Evolutionary conservation across 1,140 invertebrate genomes (phyloP).

Genomic region (Drosophila bocki): DNA sequence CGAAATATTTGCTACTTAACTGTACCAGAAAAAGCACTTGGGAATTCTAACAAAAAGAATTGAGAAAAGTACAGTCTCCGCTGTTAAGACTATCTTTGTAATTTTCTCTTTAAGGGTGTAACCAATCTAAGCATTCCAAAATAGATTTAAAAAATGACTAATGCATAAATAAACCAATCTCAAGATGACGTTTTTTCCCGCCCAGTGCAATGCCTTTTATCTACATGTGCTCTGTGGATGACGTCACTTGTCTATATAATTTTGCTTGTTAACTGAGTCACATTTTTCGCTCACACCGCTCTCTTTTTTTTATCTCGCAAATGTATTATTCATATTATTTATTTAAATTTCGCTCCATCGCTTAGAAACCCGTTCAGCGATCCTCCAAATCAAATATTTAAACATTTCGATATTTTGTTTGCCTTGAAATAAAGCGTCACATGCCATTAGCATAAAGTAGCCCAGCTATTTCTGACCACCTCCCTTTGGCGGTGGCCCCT

Average conservation of each 20-base stretch:
- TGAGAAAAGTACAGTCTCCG: background rate
- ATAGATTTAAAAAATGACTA: background rate
- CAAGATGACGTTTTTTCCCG: background rate
- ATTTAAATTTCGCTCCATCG: constrained; percentile 35
- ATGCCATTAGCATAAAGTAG: constrained; percentile 80
- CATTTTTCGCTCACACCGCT: constrained; percentile 9
- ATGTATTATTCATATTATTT: constrained; percentile 71
- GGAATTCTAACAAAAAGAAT: background rate
- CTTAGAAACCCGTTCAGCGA: constrained; percentile 43
- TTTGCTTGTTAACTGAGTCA: constrained; percentile 43
- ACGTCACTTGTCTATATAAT: constrained; percentile 57
- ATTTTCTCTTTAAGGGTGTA: background rate
- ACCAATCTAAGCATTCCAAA: background rate
- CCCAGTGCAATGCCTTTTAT: constrained; percentile 16
- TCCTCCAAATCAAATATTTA: constrained; percentile 36
- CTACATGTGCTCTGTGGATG: constrained; percentile 54
- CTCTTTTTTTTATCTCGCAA: constrained; percentile 8
- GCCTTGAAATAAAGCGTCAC: constrained; percentile 65
- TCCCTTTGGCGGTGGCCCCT: background rate
- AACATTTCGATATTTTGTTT: constrained; percentile 42
- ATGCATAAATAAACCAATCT: background rate
- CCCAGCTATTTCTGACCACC: constrained; percentile 58
- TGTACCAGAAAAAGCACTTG: background rate
- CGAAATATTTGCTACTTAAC: background rate
- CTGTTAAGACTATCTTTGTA: too few relatives aligned